Evolutionary conservation across 1,140 invertebrate genomes (phyloP).

Genomic region (Mactra quadrangularis): DNA sequence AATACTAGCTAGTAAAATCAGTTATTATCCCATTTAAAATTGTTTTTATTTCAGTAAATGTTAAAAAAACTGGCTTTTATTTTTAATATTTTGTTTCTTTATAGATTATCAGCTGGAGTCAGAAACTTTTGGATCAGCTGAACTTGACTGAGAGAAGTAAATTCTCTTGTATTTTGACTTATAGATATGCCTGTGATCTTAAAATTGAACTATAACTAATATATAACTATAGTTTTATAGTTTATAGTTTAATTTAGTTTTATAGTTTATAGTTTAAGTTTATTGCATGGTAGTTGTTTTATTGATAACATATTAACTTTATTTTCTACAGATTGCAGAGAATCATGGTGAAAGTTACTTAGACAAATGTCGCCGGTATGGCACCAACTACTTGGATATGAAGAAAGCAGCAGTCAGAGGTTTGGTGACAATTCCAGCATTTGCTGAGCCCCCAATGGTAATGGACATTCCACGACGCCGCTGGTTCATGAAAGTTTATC

Average conservation of each 20-base stretch:
- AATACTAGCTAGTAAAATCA: no score
- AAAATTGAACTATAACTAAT: slow-evolving; percentile 28
- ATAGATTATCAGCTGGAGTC: slow-evolving; percentile 63
- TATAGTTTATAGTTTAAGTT: background rate
- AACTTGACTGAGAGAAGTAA: slow-evolving; percentile 52
- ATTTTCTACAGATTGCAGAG: slow-evolving; percentile 29
- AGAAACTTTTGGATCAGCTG: slow-evolving; percentile 52
- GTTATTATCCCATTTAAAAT: no score
- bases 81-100: no score
- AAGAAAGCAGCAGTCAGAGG: slow-evolving; percentile 20
- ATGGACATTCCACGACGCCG: no score
- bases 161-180: slow-evolving; percentile 35
- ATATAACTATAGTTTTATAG: background rate
- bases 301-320: background rate
- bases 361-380: no score
- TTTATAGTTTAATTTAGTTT: background rate
- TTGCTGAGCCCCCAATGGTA: no score
- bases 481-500: no score
- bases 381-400: no score
- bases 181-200: slow-evolving; percentile 47
- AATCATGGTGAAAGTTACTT: slow-evolving; percentile 46
- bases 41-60: no score
- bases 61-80: no score
- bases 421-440: slow-evolving; percentile 16
- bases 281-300: background rate